Conservation (phyloP, 1,140 invertebrate genomes). For the Drosophila leontia region DNA sequence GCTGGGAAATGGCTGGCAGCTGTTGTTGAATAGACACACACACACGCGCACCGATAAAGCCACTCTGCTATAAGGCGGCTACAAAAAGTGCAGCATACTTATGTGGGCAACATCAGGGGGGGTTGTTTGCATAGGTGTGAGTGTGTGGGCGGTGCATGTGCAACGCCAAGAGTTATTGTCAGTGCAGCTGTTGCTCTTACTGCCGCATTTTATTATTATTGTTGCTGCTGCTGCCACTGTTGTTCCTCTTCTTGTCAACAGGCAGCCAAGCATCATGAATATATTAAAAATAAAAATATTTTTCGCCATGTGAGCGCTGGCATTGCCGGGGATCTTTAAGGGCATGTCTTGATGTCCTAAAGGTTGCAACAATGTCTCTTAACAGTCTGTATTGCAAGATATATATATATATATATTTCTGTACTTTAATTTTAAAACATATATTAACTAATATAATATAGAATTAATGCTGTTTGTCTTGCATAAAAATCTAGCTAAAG, state of each 20-base stretch:
- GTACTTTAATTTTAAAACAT: too few species aligned
- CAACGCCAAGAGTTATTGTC: conserved; percentile 72
- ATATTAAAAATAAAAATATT: conserved; percentile 72
- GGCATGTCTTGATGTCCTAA: background rate
- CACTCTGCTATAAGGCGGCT: conserved; percentile 27
- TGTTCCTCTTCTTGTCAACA: conserved; percentile 65
- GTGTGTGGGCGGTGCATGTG: conserved; percentile 23
- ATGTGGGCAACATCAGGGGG: conserved; percentile 49
- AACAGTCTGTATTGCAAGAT: background rate
- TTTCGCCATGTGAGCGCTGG: conserved; percentile 17
- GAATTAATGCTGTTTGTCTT: background rate
- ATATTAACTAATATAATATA: too few species aligned
- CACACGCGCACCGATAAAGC: conserved; percentile 11
- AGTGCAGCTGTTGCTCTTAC: conserved; percentile 70
- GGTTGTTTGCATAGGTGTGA: conserved; percentile 48
- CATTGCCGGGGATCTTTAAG: background rate
- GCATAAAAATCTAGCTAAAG: background rate
- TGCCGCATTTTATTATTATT: conserved; percentile 69
- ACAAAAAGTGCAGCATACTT: conserved; percentile 63
- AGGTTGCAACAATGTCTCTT: background rate
- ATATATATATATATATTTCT: too few species aligned
- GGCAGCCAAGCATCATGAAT: conserved; percentile 61
- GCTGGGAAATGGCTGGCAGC: conserved; percentile 27
- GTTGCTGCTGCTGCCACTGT: conserved; percentile 58
- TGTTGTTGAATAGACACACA: conserved; percentile 45